Conservation (phyloP, 1,140 invertebrate genomes). For the Teleogryllus occipitalis region DNA sequence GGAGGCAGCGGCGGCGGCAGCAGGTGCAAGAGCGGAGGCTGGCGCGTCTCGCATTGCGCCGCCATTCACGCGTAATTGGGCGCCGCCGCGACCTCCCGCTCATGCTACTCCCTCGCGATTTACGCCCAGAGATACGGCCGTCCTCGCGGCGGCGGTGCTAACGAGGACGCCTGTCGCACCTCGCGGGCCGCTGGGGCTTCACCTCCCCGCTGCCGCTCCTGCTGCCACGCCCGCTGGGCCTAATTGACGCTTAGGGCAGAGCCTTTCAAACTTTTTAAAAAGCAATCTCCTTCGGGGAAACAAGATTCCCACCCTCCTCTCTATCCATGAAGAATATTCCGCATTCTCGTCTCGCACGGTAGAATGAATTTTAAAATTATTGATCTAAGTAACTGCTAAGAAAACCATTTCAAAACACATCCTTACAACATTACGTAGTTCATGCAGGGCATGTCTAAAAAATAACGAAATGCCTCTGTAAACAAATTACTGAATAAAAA, state of each 20-base stretch:
- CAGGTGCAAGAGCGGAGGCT: not conserved
- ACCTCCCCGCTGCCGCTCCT: not conserved
- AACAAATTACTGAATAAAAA: too few species aligned
- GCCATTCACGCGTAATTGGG: not conserved
- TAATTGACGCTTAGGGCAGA: not conserved
- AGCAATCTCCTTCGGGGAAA: not conserved
- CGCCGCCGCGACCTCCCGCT: not conserved
- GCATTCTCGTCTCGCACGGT: too few species aligned
- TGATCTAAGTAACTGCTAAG: too few species aligned
- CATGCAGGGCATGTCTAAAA: too few species aligned
- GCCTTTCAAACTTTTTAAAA: not conserved
- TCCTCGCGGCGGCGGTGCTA: not conserved
- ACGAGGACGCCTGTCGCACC: not conserved
- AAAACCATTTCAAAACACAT: too few species aligned
- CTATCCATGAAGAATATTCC: too few species aligned
- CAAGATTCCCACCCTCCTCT: too few species aligned
- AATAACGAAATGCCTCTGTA: too few species aligned
- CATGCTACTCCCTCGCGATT: not conserved
- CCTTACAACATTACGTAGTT: too few species aligned
- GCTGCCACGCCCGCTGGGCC: too few species aligned
- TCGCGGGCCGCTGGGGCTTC: not conserved
- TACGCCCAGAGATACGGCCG: not conserved
- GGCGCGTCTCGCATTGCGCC: not conserved
- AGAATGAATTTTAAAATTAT: too few species aligned
- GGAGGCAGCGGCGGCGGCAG: not conserved